Base-by-base conservation (phyloP, 2,113 vertebrate genomes). In the Varanus komodoensis region DNA sequence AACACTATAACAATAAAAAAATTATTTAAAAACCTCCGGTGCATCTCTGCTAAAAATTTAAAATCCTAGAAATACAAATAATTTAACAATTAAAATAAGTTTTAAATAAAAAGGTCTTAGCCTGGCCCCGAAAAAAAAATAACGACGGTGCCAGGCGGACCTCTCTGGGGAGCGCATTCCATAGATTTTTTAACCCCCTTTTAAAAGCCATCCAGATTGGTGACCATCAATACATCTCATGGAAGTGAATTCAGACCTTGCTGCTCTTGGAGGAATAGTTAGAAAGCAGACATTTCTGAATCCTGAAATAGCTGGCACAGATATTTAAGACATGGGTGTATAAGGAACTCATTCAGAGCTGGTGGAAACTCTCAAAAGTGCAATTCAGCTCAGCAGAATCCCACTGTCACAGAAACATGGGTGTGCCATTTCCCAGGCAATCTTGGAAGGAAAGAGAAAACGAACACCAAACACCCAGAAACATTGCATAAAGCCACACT, bases 371-470 rank as follows among this genome's bases (percentile, higher is more conserved):
- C 15, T 4, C 27, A 3, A n/a, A 38, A 12, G 25, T 25, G 79
- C 32, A 15, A 34, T 83, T 83, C 84, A 34, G 61, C 48, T 77
- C 50, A 78, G 83, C 44, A 7, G 8, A n/a, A 3, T 57, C 3
- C 32, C 82, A 80, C 6, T 83, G 29, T n/a, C 29, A 84, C 52
- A 4, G 29, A 89, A 85, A 1, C 29, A 84, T 48, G 73, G 29
- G 52, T 0, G 88, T 3, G 9, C 44, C 23, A 86, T 50, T 92
- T 93, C 92, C 75, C 68, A 92, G 74, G 1, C 17, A 34, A 54
- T 29, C 8, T 74, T 3, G 61, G 87, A n/a, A 80, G 54, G 61
- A 91, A 92, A 92, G 25, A 68, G 79, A 93, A 92, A 90, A 44
- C 1, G 1, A 67, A 48, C 17, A 67, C 54, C 57, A 80, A 69